A percentile compares a stretch with the other conserved stretches of the same genome.
phyloP scores from a whole-genome alignment of 2,113 vertebrate species.

The Gadus chalcogrammus region DNA sequence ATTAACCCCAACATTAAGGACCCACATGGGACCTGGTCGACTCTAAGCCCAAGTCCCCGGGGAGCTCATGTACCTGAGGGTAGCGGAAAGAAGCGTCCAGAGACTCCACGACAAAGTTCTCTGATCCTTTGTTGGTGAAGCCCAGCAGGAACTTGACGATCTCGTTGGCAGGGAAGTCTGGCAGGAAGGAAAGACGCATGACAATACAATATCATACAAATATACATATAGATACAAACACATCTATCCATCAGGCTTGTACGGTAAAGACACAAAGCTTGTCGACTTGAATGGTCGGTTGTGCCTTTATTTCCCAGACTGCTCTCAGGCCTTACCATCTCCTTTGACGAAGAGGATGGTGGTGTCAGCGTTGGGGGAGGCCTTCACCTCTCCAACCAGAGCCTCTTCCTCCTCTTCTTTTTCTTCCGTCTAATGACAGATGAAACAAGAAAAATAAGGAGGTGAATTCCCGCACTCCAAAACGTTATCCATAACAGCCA shows the following conservation, averaged over 20 bases:
- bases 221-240: no score
- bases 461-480: no score
- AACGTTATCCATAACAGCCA: no score
- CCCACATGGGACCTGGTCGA: no score
- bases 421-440: constrained; percentile 80
- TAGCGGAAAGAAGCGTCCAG: constrained; percentile 97
- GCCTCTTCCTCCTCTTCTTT: constrained; percentile 87
- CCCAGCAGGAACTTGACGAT: constrained; percentile 97
- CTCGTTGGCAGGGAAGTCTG: constrained; percentile 97
- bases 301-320: not conserved
- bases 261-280: no score
- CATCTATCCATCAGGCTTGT: not conserved
- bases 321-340: constrained; percentile 77
- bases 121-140: constrained; percentile 91
- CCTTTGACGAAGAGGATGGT: constrained; percentile 97
- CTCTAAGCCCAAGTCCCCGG: no score
- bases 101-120: constrained; percentile 91
- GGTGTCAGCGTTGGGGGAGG: constrained; percentile 93
- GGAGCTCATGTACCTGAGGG: constrained; percentile 72
- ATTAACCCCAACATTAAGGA: no score
- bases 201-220: not conserved
- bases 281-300: not conserved
- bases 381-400: constrained; percentile 88
- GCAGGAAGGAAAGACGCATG: not conserved
- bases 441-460: not conserved